phyloP scores from a whole-genome alignment of 2,888 invertebrate species.

The Dolichopus griseipennis region DNA sequence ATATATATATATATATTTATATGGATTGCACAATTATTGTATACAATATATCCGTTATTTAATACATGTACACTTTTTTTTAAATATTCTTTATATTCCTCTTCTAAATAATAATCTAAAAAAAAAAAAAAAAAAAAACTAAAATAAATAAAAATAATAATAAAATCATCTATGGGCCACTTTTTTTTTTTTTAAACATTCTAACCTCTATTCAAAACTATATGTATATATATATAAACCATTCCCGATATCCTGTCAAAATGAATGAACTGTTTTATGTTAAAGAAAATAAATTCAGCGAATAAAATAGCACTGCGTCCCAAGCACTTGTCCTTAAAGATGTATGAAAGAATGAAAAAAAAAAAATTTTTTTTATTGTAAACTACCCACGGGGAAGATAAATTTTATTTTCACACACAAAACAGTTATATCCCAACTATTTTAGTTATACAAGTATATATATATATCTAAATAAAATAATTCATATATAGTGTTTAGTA shows the following conservation, averaged over 20 bases:
- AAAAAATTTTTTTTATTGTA: background rate
- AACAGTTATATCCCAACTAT: background rate
- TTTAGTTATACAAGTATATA: background rate
- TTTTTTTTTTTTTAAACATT: background rate
- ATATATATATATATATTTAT: background rate
- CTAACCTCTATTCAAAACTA: background rate
- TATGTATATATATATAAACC: too few relatives aligned
- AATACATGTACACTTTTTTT: too few relatives aligned
- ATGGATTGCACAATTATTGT: background rate
- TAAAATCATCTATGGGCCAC: background rate
- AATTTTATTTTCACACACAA: slow-evolving; percentile 1
- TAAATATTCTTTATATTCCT: too few relatives aligned
- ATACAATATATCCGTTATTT: too few relatives aligned
- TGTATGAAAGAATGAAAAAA: background rate
- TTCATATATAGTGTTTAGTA: too few relatives aligned
- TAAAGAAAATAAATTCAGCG: background rate
- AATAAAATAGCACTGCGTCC: background rate
- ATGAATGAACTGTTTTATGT: background rate
- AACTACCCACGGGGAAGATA: slow-evolving; percentile 1
- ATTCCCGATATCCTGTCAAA: slow-evolving; percentile 2
- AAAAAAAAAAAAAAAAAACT: too few relatives aligned
- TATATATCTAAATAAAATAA: too few relatives aligned
- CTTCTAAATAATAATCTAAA: too few relatives aligned
- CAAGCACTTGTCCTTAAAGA: too few relatives aligned
- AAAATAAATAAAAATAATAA: too few relatives aligned